phyloP scores from a whole-genome alignment of 1,140 invertebrate species.

The Whitmania pigra region DNA sequence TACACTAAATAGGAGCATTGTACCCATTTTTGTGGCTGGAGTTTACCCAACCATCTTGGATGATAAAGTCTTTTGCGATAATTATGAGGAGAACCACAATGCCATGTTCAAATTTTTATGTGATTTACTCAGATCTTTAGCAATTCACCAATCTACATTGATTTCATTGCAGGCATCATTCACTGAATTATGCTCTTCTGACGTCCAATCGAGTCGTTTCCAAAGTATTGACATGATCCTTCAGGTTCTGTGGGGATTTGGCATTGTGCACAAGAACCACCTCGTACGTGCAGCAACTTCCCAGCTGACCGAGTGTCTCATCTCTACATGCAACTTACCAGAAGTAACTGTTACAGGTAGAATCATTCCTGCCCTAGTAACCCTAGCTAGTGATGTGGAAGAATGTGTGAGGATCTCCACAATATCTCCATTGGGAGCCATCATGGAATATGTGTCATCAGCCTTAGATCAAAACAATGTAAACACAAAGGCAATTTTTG shows the following conservation, averaged over 20 bases:
- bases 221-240: neutral
- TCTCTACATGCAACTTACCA: conserved; percentile 47
- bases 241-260: conserved; percentile 51
- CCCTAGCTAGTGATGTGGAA: conserved; percentile 57
- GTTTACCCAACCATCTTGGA: conserved; percentile 41
- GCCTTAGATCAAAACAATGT: neutral
- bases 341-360: conserved; percentile 50
- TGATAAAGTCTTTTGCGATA: conserved; percentile 28
- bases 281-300: conserved; percentile 50
- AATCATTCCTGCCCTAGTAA: conserved; percentile 57
- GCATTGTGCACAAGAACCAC: conserved; percentile 54
- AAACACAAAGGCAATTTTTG: conserved; percentile 47
- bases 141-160: conserved; percentile 46
- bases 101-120: conserved; percentile 40
- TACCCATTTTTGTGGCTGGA: conserved; percentile 49
- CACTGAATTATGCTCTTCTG: conserved; percentile 40
- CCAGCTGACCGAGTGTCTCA: conserved; percentile 47
- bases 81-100: conserved; percentile 44
- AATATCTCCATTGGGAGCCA: conserved; percentile 52
- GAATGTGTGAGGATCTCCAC: conserved; percentile 52
- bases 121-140: conserved; percentile 46
- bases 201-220: neutral
- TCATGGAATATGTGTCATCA: conserved; percentile 50
- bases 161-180: conserved; percentile 48
- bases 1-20: conserved; percentile 44